A percentile compares a stretch with the other conserved stretches of the same genome.
Conservation (phyloP, 2,888 invertebrate genomes). For the Eupsilia transversa region DNA sequence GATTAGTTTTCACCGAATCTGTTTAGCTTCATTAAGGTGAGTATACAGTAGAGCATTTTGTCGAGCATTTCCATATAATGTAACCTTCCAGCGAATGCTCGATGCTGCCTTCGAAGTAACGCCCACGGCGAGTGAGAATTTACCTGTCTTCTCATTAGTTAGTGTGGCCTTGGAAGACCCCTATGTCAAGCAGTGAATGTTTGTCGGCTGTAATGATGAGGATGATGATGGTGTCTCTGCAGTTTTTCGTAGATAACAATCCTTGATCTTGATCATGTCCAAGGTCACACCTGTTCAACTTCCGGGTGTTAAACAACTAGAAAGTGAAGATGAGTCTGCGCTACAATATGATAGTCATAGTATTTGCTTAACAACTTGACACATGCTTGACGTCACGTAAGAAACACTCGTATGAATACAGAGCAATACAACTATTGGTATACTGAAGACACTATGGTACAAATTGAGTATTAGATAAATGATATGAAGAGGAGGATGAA, state of each 20-base stretch:
- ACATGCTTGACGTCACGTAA: slow-evolving; percentile 24
- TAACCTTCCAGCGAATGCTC: no score
- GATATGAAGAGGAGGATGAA: background rate
- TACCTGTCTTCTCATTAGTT: no score
- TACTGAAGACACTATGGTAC: background rate
- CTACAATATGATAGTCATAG: slow-evolving; percentile 15
- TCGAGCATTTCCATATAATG: no score
- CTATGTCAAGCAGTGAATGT: no score
- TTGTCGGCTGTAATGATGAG: no score
- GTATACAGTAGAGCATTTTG: no score
- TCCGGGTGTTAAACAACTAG: slow-evolving; percentile 40
- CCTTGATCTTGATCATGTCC: background rate
- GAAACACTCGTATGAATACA: background rate
- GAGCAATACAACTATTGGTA: background rate
- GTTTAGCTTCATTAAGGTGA: slow-evolving; percentile 10
- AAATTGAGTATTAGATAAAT: background rate
- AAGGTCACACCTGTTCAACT: slow-evolving; percentile 27
- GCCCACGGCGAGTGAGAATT: no score
- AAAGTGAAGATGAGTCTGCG: slow-evolving; percentile 33
- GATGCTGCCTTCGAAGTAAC: no score
- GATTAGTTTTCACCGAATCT: slow-evolving; percentile 39
- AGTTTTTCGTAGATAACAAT: background rate
- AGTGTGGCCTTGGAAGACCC: no score
- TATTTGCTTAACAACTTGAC: slow-evolving; percentile 6
- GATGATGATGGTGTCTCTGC: no score